phyloP scores from a whole-genome alignment of 2,797 vertebrate species.

The Todus mexicanus region DNA sequence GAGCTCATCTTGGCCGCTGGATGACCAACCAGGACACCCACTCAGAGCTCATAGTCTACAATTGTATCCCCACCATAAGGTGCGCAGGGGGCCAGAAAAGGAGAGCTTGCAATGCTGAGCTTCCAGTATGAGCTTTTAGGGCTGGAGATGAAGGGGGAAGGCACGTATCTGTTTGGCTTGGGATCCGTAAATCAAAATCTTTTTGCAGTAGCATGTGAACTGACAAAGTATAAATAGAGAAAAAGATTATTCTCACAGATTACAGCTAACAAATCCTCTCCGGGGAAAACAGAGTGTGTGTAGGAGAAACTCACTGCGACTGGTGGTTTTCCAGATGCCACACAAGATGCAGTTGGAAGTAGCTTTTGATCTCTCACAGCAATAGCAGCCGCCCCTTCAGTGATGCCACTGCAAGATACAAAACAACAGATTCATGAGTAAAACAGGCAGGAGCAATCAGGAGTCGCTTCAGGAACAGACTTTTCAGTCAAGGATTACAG shows the following conservation, averaged over 20 bases:
- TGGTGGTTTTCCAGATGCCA: background rate
- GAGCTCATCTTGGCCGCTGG: background rate
- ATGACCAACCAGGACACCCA: background rate
- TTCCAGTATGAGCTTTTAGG: background rate
- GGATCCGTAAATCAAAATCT: background rate
- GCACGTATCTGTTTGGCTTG: background rate
- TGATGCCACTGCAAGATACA: constrained; percentile 32
- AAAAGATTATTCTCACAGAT: background rate
- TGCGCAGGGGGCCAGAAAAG: background rate
- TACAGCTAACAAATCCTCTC: background rate
- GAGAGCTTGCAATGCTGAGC: background rate
- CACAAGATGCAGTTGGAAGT: background rate
- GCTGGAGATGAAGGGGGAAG: background rate
- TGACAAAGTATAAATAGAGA: background rate
- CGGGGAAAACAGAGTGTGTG: background rate
- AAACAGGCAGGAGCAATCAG: background rate
- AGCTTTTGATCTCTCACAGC: background rate
- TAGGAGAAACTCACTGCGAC: constrained; percentile 48
- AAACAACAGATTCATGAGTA: background rate
- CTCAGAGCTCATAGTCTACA: background rate
- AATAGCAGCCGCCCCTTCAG: background rate
- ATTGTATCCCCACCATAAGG: background rate
- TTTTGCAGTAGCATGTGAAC: background rate
- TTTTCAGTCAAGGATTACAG: background rate
- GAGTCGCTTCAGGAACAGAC: background rate